Evolutionary conservation across 92 coral and sea anemone species (phyloP).

Genomic region (Epizoanthus rinbou): DNA sequence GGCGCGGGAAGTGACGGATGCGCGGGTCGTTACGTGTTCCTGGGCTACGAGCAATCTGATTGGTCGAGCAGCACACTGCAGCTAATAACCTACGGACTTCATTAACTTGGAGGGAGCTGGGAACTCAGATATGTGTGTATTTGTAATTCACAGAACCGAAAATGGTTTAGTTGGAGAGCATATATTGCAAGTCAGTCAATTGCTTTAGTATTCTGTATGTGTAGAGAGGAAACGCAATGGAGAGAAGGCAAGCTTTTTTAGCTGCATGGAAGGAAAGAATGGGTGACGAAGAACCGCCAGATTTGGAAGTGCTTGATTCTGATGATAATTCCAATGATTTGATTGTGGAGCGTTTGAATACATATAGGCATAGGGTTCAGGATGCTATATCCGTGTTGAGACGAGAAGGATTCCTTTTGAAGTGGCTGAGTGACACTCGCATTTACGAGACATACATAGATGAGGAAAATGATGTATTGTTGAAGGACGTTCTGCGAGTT

Average conservation of each 20-base stretch:
- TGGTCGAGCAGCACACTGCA: slow-evolving; percentile 3
- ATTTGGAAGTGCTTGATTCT: slow-evolving; percentile 52
- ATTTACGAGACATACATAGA: slow-evolving; percentile 36
- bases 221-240: slow-evolving; percentile 55
- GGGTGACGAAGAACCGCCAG: slow-evolving; percentile 68
- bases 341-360: slow-evolving; percentile 54
- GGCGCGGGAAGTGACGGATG: slow-evolving; percentile 46
- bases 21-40: slow-evolving; percentile 26
- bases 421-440: slow-evolving; percentile 69
- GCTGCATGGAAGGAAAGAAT: slow-evolving; percentile 65
- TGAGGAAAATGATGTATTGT: slow-evolving; percentile 54
- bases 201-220: background rate
- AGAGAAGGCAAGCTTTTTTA: slow-evolving; percentile 61
- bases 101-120: slow-evolving; percentile 8
- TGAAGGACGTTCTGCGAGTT: slow-evolving; percentile 52
- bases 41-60: slow-evolving; percentile 15
- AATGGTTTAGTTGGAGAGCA: slow-evolving; percentile 1
- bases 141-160: background rate
- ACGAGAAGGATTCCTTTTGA: slow-evolving; percentile 78
- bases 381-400: slow-evolving; percentile 58
- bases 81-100: background rate
- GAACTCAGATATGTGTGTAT: slow-evolving; percentile 4
- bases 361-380: slow-evolving; percentile 62
- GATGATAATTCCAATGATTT: slow-evolving; percentile 43
- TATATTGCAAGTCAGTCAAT: background rate